These are phyloP conservation scores for Melolontha melolontha DNA, from an alignment of 2,888 invertebrate species.

Conservation along the genomic window DNA sequence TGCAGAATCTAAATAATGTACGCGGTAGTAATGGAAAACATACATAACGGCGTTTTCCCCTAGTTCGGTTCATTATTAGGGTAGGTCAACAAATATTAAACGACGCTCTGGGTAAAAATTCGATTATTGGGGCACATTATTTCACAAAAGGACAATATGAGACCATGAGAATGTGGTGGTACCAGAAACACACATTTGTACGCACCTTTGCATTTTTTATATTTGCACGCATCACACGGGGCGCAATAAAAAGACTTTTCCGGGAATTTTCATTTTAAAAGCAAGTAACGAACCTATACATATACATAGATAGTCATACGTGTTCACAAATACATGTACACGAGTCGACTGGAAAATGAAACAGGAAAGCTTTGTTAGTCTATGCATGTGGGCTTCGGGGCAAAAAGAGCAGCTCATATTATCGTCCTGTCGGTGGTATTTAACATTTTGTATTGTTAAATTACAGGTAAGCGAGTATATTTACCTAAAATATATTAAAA, in stretches of 20 bases:
- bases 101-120: conserved; percentile 45
- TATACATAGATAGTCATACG: conserved; percentile 31
- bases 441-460: conserved; percentile 45
- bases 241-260: conserved; percentile 59
- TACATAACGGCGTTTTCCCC: conserved; percentile 38
- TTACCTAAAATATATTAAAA: conserved; percentile 20
- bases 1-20: conserved; percentile 34
- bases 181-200: conserved; percentile 45
- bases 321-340: conserved; percentile 33
- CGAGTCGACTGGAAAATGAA: conserved; percentile 59
- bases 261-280: conserved; percentile 61
- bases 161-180: conserved; percentile 36
- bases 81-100: conserved; percentile 40
- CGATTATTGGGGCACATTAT: conserved; percentile 46
- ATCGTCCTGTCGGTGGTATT: conserved; percentile 47
- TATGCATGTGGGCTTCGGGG: conserved; percentile 55
- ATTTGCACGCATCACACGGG: conserved; percentile 41
- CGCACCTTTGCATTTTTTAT: conserved; percentile 37
- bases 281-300: conserved; percentile 53
- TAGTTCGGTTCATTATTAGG: conserved; percentile 40
- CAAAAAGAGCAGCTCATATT: conserved; percentile 54
- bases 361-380: conserved; percentile 59
- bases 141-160: conserved; percentile 39
- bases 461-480: conserved; percentile 18
- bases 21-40: conserved; percentile 37